Evolutionary conservation across 2,797 vertebrate species (phyloP).

Genomic region (Sebastes flavidus): DNA sequence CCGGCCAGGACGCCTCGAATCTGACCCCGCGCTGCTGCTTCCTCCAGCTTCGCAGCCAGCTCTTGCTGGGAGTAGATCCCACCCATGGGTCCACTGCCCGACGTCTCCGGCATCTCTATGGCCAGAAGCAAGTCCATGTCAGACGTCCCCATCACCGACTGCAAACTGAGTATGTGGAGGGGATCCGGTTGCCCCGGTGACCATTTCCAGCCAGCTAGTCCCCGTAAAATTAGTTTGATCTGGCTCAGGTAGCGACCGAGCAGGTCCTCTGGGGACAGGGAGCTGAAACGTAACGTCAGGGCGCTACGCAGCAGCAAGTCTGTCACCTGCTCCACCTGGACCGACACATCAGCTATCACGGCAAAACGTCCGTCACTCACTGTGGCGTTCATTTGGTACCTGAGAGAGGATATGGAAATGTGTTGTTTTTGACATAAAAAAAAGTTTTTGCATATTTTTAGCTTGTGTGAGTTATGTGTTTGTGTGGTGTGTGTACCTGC

Average conservation of each 20-base stretch:
- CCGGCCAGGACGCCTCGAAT: conserved; percentile 87
- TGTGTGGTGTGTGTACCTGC: conserved; percentile 86
- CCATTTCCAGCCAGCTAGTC: conserved; percentile 81
- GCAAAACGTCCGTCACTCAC: conserved; percentile 96
- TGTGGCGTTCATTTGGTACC: conserved; percentile 91
- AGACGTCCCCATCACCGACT: conserved; percentile 83
- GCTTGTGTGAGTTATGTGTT: conserved; percentile 58
- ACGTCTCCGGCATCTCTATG: conserved; percentile 84
- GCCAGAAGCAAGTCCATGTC: conserved; percentile 89
- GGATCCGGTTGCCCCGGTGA: conserved; percentile 80
- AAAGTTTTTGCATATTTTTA: not conserved
- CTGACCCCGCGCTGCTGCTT: conserved; percentile 84
- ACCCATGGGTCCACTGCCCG: conserved; percentile 49
- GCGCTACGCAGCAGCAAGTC: conserved; percentile 88
- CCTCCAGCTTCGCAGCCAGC: conserved; percentile 87
- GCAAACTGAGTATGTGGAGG: conserved; percentile 89
- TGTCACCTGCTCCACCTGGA: conserved; percentile 90
- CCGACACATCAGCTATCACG: conserved; percentile 89
- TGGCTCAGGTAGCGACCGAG: conserved; percentile 90
- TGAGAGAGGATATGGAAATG: conserved; percentile 52
- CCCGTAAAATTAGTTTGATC: conserved; percentile 87
- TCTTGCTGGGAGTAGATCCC: conserved; percentile 80
- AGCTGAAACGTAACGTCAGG: conserved; percentile 86
- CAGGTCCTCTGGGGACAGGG: conserved; percentile 92
- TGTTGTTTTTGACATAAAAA: not conserved